Evolutionary conservation across 2,888 invertebrate genomes (phyloP).

Genomic region (Leptopterna dolabrata): DNA sequence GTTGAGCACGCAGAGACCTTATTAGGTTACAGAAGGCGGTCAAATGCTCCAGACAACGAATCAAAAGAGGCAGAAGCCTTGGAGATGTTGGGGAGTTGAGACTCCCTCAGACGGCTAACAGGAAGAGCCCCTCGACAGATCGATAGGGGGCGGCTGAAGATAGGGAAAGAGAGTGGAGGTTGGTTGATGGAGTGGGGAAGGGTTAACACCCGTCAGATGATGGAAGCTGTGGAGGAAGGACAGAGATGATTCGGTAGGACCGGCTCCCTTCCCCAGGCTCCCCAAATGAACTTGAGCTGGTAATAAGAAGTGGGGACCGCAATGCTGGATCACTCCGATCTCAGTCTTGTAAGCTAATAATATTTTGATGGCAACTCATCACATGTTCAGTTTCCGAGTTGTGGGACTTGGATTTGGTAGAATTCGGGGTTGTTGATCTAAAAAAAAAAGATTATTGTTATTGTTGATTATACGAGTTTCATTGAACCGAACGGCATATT

Average conservation of each 20-base stretch:
- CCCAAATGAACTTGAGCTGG: neutral
- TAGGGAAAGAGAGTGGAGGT: neutral
- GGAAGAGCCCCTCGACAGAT: constrained; percentile 39
- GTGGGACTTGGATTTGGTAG: too few relatives aligned
- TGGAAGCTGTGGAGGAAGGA: neutral
- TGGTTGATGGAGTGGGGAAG: neutral
- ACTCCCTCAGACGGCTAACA: constrained; percentile 35
- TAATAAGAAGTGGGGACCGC: neutral
- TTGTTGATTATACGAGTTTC: too few relatives aligned
- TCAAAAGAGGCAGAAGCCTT: constrained; percentile 30
- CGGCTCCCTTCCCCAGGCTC: neutral
- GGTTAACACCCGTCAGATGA: constrained; percentile 16
- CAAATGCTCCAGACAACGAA: neutral
- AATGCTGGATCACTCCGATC: neutral
- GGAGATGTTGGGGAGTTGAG: constrained; percentile 28
- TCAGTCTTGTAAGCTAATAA: too few relatives aligned
- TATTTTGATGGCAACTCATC: too few relatives aligned
- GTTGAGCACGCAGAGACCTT: neutral
- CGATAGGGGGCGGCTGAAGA: constrained; percentile 21
- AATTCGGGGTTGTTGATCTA: too few relatives aligned
- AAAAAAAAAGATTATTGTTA: too few relatives aligned
- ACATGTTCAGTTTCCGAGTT: too few relatives aligned
- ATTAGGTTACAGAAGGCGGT: neutral
- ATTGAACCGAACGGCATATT: too few relatives aligned
- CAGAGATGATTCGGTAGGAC: constrained; percentile 8